phyloP scores from a whole-genome alignment of 2,797 vertebrate species.

The Chrysocyon brachyurus region DNA sequence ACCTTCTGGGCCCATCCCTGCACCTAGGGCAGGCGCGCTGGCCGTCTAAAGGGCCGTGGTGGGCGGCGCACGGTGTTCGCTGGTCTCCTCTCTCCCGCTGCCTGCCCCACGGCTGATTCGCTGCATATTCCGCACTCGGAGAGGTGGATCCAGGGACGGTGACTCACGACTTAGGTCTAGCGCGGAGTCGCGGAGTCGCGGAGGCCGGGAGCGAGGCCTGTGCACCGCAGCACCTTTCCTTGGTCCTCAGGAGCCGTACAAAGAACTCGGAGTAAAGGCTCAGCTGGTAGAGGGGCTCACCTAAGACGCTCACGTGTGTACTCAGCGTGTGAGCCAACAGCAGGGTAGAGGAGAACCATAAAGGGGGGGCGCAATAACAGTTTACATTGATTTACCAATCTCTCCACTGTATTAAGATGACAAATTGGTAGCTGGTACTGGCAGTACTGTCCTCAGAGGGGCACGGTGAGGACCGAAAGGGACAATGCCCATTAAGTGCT shows the following conservation, averaged over 20 bases:
- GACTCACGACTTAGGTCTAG: not conserved
- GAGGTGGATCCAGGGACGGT: not conserved
- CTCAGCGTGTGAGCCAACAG: not conserved
- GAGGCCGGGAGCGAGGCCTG: not conserved
- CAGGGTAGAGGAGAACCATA: not conserved
- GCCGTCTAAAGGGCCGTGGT: too few species aligned
- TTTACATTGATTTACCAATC: not conserved
- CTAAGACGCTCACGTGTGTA: not conserved
- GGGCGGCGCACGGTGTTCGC: too few species aligned
- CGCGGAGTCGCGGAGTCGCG: not conserved
- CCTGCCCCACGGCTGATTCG: not conserved
- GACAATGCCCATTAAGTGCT: not conserved
- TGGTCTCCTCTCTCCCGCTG: not conserved
- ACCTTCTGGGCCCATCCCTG: not conserved
- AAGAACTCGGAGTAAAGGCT: not conserved
- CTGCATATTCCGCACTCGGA: not conserved
- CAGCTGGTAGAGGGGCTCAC: not conserved
- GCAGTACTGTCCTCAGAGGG: not conserved
- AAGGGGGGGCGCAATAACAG: not conserved
- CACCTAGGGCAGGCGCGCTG: not conserved
- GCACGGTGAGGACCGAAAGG: not conserved
- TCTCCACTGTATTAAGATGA: not conserved
- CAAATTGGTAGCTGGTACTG: not conserved
- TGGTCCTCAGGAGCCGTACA: not conserved
- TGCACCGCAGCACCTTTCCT: not conserved